Base-by-base conservation (phyloP, 2,113 vertebrate genomes). In the Clarias batrachus region DNA sequence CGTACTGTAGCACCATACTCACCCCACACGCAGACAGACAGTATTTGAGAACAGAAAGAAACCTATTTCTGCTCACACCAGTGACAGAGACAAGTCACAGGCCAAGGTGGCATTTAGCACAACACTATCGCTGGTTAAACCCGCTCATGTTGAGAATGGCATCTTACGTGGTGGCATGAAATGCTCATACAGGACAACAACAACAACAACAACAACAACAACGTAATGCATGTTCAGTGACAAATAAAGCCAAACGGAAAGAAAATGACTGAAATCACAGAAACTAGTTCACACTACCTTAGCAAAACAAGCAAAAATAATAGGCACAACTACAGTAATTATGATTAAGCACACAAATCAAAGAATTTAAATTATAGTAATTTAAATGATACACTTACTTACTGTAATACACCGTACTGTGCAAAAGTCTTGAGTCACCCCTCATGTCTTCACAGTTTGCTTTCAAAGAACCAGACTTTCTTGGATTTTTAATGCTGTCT, bases 81-180 rank as follows among this genome's bases (percentile, higher is more conserved):
- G 30, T 87, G 90, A 93, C 92, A 91, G 81, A 88, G 94, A 94
- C 74, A 0, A 90, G 94, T 93, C 83, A 41, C 90, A 81, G 73
- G 25, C 56, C 81, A 83, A 60, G 60, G 65, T 41, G 56, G 12
- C 25, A 76, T 65, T 65, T n/a, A 77, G 54, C 57, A 66, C 63
- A 73, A 60, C 30, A 70, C 74, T 68, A 82, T 63, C 17, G 25
- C 37, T 11, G 21, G n/a, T n/a, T 52, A 78, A 78, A 78, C 41
- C 12, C 30, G 4, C 4, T 54, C 73, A 77, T 19, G 37, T 23
- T 27, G 56, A 48, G 33, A 19, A 41, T 11, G 65, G 9, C 59
- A 77, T 41, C 54, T 37, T 30, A 41, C 30, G 74, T 54, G 13
- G 74, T 54, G 74, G 74, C 25, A 77, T 54, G 4, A 77, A 77